Conservation (phyloP, 2,113 vertebrate species). For the Grus americana region DNA sequence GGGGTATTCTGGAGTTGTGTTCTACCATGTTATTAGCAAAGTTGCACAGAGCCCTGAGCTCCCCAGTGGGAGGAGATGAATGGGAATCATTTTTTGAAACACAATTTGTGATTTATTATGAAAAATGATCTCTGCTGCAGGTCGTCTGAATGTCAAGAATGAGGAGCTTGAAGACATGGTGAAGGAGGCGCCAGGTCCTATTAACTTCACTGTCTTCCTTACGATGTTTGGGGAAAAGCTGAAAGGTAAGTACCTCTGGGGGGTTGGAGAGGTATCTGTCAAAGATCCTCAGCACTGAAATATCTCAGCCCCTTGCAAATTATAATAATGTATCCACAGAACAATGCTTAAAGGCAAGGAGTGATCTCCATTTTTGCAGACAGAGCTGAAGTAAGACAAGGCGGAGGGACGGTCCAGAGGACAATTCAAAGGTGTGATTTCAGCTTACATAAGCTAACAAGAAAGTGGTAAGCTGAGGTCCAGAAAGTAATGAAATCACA, state of each 20-base stretch:
- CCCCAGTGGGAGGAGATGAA: constrained; percentile 52
- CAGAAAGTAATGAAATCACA: constrained; percentile 3
- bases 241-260: constrained; percentile 81
- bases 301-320: constrained; percentile 55
- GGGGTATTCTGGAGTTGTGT: constrained; percentile 9
- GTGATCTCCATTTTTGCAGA: constrained; percentile 32
- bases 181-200: constrained; percentile 85
- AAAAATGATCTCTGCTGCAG: constrained; percentile 68
- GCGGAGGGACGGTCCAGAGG: constrained; percentile 19
- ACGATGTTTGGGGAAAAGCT: constrained; percentile 93
- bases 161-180: constrained; percentile 91
- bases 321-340: constrained; percentile 25
- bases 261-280: constrained; percentile 64
- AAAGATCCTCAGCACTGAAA: constrained; percentile 38
- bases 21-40: constrained; percentile 44
- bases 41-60: constrained; percentile 48
- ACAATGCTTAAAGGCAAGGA: constrained; percentile 52
- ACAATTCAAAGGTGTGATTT: constrained; percentile 28
- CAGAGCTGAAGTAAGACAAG: constrained; percentile 7
- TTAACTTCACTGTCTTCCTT: constrained; percentile 90
- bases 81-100: constrained; percentile 43
- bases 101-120: constrained; percentile 61
- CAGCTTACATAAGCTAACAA: constrained; percentile 36
- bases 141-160: constrained; percentile 87
- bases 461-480: not conserved